phyloP scores from a whole-genome alignment of 2,797 vertebrate species.

The Scyliorhinus canicula region DNA sequence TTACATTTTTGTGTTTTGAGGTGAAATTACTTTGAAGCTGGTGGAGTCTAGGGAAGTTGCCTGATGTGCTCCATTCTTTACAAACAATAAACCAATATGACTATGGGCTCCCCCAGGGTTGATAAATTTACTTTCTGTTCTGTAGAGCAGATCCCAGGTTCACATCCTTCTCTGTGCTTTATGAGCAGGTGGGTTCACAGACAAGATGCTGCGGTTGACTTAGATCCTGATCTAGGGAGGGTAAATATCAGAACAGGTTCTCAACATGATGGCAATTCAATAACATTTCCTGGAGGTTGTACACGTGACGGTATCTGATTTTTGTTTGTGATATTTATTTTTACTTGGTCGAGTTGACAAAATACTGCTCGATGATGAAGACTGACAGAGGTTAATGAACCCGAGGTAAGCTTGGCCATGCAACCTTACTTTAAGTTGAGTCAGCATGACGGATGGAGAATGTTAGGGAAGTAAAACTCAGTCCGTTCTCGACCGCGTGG shows the following conservation, averaged over 20 bases:
- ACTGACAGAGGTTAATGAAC: background rate
- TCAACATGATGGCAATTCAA: background rate
- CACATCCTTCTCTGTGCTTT: background rate
- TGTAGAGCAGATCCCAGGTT: background rate
- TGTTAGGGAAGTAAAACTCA: no score
- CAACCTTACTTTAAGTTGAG: background rate
- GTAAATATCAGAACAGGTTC: background rate
- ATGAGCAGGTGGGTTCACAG: background rate
- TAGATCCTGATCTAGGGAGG: background rate
- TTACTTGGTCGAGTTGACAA: background rate
- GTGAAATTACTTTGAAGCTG: background rate
- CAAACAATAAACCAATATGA: background rate
- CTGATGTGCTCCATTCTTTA: background rate
- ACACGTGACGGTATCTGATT: background rate
- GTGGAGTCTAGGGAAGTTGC: background rate
- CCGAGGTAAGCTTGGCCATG: background rate
- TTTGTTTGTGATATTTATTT: background rate
- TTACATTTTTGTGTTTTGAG: background rate
- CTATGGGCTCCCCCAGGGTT: background rate
- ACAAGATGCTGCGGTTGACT: background rate
- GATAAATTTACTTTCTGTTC: background rate
- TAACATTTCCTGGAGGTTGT: background rate
- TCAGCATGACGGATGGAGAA: background rate
- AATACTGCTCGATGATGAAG: background rate
- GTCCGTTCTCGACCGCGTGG: no score